Conservation (phyloP, 1,140 invertebrate genomes). For the Meloidogyne floridensis region DNA sequence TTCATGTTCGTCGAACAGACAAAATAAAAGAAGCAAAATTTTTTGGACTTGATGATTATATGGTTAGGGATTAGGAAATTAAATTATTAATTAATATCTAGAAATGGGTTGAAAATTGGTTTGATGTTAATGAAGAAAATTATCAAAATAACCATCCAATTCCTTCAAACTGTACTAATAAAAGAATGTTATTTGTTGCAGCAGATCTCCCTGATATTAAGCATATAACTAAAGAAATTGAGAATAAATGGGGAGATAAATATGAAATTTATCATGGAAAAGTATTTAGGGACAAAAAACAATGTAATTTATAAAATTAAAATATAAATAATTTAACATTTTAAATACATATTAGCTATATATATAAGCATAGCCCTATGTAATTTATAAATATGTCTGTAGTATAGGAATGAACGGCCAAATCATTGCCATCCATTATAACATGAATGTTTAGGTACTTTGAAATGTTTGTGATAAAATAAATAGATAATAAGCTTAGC, state of each 20-base stretch:
- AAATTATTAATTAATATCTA: not conserved
- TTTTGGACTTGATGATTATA: not conserved
- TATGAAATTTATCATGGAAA: not conserved
- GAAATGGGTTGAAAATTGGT: not conserved
- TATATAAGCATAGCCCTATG: no score
- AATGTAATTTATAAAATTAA: not conserved
- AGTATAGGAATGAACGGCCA: no score
- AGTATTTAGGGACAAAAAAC: not conserved
- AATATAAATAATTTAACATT: no score
- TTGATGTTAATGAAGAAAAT: not conserved
- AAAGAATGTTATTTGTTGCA: conserved; percentile 1
- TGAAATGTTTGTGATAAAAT: no score
- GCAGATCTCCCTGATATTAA: not conserved
- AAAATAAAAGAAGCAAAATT: conserved; percentile 14
- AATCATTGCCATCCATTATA: no score
- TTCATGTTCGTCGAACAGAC: conserved; percentile 12
- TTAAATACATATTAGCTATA: no score
- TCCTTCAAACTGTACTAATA: not conserved
- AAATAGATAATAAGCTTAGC: no score
- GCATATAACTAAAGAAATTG: not conserved
- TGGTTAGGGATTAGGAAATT: not conserved
- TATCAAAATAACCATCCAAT: not conserved
- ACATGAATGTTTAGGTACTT: no score
- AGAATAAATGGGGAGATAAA: not conserved
- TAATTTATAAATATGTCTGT: no score